phyloP scores from a whole-genome alignment of 2,113 vertebrate genomes.

The Limnothrissa miodon region DNA sequence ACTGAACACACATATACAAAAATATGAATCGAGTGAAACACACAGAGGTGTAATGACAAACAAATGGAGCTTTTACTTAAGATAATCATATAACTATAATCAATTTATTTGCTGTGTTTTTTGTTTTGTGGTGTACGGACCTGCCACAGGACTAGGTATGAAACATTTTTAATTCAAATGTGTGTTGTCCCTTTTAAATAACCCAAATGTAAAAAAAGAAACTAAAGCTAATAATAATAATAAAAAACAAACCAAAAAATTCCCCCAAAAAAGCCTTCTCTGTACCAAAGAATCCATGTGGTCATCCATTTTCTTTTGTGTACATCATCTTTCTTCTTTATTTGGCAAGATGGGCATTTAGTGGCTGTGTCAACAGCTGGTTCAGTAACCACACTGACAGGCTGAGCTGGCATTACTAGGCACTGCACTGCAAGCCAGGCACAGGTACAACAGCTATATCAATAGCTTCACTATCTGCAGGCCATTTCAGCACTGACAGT shows the following conservation, averaged over 20 bases:
- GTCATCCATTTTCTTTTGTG: neutral
- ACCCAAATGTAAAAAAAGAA: too few relatives aligned
- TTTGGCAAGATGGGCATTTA: neutral
- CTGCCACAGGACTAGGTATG: too few relatives aligned
- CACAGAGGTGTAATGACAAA: neutral
- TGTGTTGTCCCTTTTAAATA: too few relatives aligned
- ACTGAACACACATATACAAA: constrained; percentile 28
- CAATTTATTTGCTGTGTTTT: too few relatives aligned
- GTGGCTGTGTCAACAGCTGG: neutral
- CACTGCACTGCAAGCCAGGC: neutral
- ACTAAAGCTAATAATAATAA: too few relatives aligned
- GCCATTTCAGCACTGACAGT: neutral
- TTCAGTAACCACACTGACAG: neutral
- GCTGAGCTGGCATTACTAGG: neutral
- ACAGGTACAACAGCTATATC: neutral
- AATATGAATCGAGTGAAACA: neutral
- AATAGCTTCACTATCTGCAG: neutral
- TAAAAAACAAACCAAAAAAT: neutral
- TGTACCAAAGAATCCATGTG: neutral
- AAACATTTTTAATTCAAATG: too few relatives aligned
- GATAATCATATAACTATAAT: too few relatives aligned
- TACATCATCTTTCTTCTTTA: neutral
- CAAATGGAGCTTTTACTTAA: neutral
- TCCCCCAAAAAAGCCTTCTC: neutral
- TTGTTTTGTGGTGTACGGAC: too few relatives aligned